These are phyloP conservation scores for Drosophila affinis DNA, from an alignment of 2,888 invertebrate species.

Conservation along the genomic window DNA sequence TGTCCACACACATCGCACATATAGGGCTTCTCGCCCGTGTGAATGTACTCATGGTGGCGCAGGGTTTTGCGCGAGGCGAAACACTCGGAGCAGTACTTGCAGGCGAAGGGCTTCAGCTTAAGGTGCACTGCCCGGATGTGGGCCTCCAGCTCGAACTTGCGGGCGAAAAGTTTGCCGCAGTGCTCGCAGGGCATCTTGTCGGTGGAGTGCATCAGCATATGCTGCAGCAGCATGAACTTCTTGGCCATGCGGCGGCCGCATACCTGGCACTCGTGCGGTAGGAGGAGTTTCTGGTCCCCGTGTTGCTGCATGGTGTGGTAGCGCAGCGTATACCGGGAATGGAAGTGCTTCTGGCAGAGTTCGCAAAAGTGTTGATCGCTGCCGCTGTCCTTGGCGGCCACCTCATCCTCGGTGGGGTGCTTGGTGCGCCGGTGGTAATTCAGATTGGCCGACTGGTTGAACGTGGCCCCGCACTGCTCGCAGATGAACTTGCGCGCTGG, in stretches of 20 bases:
- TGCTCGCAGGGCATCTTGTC: conserved; percentile 79
- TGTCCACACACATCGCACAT: conserved; percentile 81
- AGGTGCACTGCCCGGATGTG: conserved; percentile 79
- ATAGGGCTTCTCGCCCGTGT: conserved; percentile 83
- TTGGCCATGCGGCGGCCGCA: conserved; percentile 80
- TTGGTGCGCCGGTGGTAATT: conserved; percentile 80
- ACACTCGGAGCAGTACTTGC: conserved; percentile 73
- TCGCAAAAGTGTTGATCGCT: conserved; percentile 67
- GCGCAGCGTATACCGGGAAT: conserved; percentile 78
- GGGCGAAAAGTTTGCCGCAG: conserved; percentile 74
- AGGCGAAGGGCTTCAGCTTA: conserved; percentile 78
- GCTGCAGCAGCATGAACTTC: conserved; percentile 79
- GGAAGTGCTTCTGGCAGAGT: conserved; percentile 76
- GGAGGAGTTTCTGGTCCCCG: conserved; percentile 39
- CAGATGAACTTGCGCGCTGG: conserved; percentile 74
- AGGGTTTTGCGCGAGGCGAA: conserved; percentile 79
- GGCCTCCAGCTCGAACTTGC: conserved; percentile 79
- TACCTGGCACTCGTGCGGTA: conserved; percentile 70
- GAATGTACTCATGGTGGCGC: conserved; percentile 80
- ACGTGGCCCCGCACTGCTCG: conserved; percentile 81
- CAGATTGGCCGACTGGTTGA: conserved; percentile 81
- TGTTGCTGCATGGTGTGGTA: conserved; percentile 78
- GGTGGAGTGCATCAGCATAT: conserved; percentile 79
- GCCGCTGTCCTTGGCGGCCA: conserved; percentile 55
- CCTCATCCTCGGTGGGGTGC: conserved; percentile 76